Evolutionary conservation across 2,888 invertebrate genomes (phyloP).

Genomic region (Athrips mouffetella): DNA sequence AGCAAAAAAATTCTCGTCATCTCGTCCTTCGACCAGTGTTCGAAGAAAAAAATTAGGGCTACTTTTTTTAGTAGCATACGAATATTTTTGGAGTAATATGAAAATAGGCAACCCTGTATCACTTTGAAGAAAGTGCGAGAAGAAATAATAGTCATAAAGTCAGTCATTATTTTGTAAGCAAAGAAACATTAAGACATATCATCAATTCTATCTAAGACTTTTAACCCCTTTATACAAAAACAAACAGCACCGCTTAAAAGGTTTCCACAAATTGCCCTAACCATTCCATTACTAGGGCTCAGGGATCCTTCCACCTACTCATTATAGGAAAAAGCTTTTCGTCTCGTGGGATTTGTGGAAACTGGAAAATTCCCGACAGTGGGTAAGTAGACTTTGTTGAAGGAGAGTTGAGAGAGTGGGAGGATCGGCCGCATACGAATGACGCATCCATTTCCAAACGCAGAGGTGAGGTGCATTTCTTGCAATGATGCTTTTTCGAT

Average conservation of each 20-base stretch:
- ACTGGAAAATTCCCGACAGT: neutral
- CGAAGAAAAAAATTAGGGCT: too few relatives aligned
- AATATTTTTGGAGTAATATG: too few relatives aligned
- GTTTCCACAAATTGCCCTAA: slow-evolving; percentile 1
- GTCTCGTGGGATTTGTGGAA: slow-evolving; percentile 34
- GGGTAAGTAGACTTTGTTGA: neutral
- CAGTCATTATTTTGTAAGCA: neutral
- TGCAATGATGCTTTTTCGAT: slow-evolving; percentile 13
- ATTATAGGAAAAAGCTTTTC: slow-evolving; percentile 54
- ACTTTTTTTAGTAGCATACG: too few relatives aligned
- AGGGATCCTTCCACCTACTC: slow-evolving; percentile 10
- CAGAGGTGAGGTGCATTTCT: slow-evolving; percentile 59
- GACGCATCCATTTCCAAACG: slow-evolving; percentile 45
- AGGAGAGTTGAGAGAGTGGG: slow-evolving; percentile 25
- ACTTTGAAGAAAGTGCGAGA: too few relatives aligned
- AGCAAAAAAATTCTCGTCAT: too few relatives aligned
- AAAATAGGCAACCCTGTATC: too few relatives aligned
- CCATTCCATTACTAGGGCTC: slow-evolving; percentile 1
- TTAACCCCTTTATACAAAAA: neutral
- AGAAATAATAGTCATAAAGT: too few relatives aligned
- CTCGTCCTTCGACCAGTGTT: too few relatives aligned
- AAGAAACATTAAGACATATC: neutral
- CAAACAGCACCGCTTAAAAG: neutral
- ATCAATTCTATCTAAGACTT: neutral
- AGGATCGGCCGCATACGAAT: slow-evolving; percentile 48